A percentile compares a stretch with the other conserved stretches of the same genome.
Evolutionary conservation across 2,888 invertebrate genomes (phyloP).

Genomic region (Drymonia ruficornis): DNA sequence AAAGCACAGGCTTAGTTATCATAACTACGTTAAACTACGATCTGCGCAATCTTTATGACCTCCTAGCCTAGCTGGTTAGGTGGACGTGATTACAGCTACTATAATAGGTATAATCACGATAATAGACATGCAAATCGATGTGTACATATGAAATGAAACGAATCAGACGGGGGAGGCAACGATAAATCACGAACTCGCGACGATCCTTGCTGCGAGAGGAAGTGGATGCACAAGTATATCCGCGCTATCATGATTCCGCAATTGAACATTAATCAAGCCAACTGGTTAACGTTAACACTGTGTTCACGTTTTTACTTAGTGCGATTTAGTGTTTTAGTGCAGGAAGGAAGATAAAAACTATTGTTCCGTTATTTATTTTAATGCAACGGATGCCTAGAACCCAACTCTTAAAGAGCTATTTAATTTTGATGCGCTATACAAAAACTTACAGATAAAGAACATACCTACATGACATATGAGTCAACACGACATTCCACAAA

Average conservation of each 20-base stretch:
- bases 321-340: constrained; percentile 14
- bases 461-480: too few species aligned
- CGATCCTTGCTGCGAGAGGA: constrained; percentile 55
- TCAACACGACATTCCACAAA: too few species aligned
- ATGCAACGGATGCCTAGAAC: too few species aligned
- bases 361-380: too few species aligned
- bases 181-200: constrained; percentile 50
- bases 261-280: constrained; percentile 55
- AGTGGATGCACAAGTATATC: constrained; percentile 43
- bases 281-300: constrained; percentile 51
- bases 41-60: neutral
- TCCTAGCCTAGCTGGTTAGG: neutral
- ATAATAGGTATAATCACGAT: constrained; percentile 36
- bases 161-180: constrained; percentile 28
- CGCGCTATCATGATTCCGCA: constrained; percentile 54
- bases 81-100: constrained; percentile 29
- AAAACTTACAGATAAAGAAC: too few species aligned
- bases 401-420: too few species aligned
- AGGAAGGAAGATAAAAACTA: neutral
- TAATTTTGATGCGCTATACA: too few species aligned
- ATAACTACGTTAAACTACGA: neutral
- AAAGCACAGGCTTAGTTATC: too few species aligned
- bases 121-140: constrained; percentile 38
- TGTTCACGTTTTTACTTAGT: constrained; percentile 46
- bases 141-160: constrained; percentile 37